A percentile compares a stretch with the other conserved stretches of the same genome.
phyloP scores from a whole-genome alignment of 2,888 invertebrate species.

The Spodoptera exigua region DNA sequence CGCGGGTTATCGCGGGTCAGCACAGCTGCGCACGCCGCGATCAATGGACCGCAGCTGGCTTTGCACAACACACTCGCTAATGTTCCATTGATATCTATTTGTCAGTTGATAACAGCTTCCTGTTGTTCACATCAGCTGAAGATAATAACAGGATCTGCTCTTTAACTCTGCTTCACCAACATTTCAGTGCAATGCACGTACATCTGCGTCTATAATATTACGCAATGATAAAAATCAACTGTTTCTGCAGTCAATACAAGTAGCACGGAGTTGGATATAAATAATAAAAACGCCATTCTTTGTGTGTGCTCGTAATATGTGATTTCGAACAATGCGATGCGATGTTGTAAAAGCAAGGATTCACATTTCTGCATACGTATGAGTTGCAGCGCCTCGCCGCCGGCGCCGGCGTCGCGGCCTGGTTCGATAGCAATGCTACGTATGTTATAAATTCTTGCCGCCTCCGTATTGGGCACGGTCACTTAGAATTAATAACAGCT shows the following conservation, averaged over 20 bases:
- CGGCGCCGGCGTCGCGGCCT: conserved; percentile 54
- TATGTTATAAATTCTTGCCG: conserved; percentile 56
- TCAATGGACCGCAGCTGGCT: conserved; percentile 74
- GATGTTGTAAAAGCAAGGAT: conserved; percentile 39
- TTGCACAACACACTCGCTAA: conserved; percentile 61
- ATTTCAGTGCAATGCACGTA: conserved; percentile 9
- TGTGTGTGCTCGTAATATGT: conserved; percentile 39
- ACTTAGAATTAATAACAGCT: conserved; percentile 57
- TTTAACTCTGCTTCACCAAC: conserved; percentile 20
- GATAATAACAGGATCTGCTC: conserved; percentile 50
- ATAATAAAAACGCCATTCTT: conserved; percentile 32
- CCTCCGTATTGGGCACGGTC: conserved; percentile 53
- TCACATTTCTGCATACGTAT: conserved; percentile 54
- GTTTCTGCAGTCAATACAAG: conserved; percentile 33
- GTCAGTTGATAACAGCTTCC: conserved; percentile 55
- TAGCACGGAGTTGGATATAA: conserved; percentile 7
- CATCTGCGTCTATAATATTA: conserved; percentile 11
- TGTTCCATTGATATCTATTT: conserved; percentile 66
- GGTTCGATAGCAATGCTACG: conserved; percentile 51
- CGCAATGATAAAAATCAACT: conserved; percentile 41
- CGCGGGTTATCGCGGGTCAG: conserved; percentile 84
- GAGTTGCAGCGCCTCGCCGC: conserved; percentile 39
- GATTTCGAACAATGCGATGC: conserved; percentile 48
- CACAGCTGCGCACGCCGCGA: conserved; percentile 66
- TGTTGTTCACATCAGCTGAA: conserved; percentile 48